Base-by-base conservation (phyloP, 2,113 vertebrate genomes). In the Castor canadensis region DNA sequence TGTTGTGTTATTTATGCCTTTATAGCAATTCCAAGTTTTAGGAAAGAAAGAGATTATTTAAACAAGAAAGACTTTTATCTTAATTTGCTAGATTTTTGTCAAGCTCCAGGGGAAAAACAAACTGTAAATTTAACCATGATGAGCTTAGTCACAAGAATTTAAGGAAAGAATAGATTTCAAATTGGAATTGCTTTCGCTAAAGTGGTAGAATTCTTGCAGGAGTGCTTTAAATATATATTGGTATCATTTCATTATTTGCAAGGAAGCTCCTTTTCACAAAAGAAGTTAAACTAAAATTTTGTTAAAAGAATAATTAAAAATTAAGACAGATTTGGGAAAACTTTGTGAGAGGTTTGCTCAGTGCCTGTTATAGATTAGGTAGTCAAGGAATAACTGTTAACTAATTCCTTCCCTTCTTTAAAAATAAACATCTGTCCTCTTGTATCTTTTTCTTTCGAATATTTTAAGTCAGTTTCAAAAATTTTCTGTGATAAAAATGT, bases 391-490 rank as follows among this genome's bases (percentile, higher is more conserved):
- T 87, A 26, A 77, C 79, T 89, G n/a, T 73, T 92, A 35, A 52
- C n/a, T 76, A 76, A 4, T 49, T 26, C 17, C 26, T 66, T 40
- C 8, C 26, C 11, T 20, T 87, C 81, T 95, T 89, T 58, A n/a
- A 15, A 16, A 15, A 16, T 87, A 84, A 95, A 9, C 43, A 62
- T 24, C 28, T 28, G 43, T 71, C 13, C 1, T 67, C 40, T 81
- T 91, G 9, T 47, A 26, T 43, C 60, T 93, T 79, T 66, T 91
- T 73, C 32, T 93, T 91, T 73, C 80, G 5, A 54, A 35, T 64
- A 66, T 80, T 92, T 96, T n/a, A 80, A 96, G 19, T 94, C 28
- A 93, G 7, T 73, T 87, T 91, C 30, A 91, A 35, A 22, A 85
- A 47, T 72, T 71, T 16, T 30, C 16, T 80, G 10, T 90, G 85